These are phyloP conservation scores for Brachylomia viminalis DNA, from an alignment of 2,888 invertebrate genomes.

Conservation along the genomic window DNA sequence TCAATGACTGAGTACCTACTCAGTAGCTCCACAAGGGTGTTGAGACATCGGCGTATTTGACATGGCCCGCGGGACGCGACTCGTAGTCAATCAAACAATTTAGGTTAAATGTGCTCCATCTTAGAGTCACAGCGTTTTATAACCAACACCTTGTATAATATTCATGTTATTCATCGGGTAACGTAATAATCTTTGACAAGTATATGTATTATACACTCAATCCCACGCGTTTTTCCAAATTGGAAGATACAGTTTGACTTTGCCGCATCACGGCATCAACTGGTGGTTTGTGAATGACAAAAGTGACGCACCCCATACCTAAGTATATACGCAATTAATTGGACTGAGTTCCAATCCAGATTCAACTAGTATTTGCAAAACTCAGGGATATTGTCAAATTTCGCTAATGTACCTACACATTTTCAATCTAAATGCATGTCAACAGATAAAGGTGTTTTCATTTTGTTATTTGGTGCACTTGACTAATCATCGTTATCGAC, in stretches of 20 bases:
- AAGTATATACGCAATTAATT: not conserved
- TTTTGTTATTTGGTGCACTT: not conserved
- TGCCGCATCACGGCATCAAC: not conserved
- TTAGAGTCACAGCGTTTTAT: constrained; percentile 20
- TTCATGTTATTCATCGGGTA: constrained; percentile 25
- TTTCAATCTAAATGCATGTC: not conserved
- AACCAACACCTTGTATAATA: constrained; percentile 25
- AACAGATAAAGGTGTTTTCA: not conserved
- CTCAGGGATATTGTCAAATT: not conserved
- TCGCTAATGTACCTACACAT: not conserved
- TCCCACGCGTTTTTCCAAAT: not conserved
- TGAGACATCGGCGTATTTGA: constrained; percentile 64
- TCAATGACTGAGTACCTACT: constrained; percentile 46
- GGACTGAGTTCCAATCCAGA: not conserved
- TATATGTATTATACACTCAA: not conserved
- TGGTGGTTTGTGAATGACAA: not conserved
- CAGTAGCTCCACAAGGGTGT: constrained; percentile 24
- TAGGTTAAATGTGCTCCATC: constrained; percentile 68
- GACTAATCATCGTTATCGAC: not conserved
- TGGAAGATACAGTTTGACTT: constrained; percentile 4
- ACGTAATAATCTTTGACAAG: not conserved
- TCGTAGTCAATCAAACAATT: constrained; percentile 86
- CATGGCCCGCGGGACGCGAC: constrained; percentile 73
- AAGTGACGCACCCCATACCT: not conserved
- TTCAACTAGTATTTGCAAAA: not conserved